Percentiles rank a stretch among this genome's conserved stretches.
These are phyloP conservation scores for Hylyphantes graminicola DNA, from an alignment of 1,140 invertebrate genomes.

Conservation along the genomic window DNA sequence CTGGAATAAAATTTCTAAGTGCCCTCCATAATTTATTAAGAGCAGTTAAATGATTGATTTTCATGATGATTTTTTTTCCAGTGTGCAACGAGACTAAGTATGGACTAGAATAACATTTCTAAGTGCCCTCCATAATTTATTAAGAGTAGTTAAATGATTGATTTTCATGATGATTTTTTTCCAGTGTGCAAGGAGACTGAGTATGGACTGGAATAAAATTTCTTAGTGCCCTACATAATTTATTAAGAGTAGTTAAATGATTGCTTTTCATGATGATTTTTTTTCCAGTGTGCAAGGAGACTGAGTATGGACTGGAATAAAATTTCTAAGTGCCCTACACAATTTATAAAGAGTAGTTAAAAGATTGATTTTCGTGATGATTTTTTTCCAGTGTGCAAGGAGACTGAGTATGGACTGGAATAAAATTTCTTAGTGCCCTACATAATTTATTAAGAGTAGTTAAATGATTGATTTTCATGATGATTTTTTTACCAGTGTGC, in stretches of 20 bases:
- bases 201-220: conserved; percentile 47
- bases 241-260: not conserved
- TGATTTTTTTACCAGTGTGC: conserved; percentile 41
- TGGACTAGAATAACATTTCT: conserved; percentile 45
- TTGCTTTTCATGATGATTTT: not conserved
- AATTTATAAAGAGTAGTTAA: not conserved
- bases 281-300: conserved; percentile 44
- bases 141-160: not conserved
- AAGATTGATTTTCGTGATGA: not conserved
- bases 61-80: conserved; percentile 16
- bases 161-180: conserved; percentile 2
- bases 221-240: conserved; percentile 30
- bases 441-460: not conserved
- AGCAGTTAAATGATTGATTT: not conserved
- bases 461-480: not conserved
- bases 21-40: not conserved
- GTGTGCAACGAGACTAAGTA: conserved; percentile 31
- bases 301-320: conserved; percentile 41
- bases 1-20: conserved; percentile 46
- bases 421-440: conserved; percentile 43
- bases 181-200: conserved; percentile 37
- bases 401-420: conserved; percentile 43
- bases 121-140: conserved; percentile 20
- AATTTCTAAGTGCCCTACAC: conserved; percentile 44
- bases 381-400: conserved; percentile 42